Evolutionary conservation across 2,113 vertebrate species (phyloP), one percentile per base, ranked within the genome.

Genomic region (Caranx melampygus): DNA sequence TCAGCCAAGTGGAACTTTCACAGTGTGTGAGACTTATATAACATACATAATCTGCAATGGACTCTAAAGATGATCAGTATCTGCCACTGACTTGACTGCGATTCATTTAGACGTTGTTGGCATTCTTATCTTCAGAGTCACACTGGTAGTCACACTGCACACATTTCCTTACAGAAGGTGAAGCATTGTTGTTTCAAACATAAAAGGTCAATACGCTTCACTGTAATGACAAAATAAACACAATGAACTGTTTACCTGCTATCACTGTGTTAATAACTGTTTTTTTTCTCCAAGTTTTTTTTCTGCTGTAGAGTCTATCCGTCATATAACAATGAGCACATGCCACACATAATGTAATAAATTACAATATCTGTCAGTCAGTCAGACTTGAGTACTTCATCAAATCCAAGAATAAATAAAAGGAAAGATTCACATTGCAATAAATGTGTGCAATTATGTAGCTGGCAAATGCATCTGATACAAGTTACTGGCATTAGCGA

Each of bases 181-280:
- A 18, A 26, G 18, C 2, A 10, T 37, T 61, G 67, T 65, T 81
- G 81, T 84, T 79, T 58, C 49, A 67, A 78, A 69, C 65, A 67
- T 42, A 67, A 90, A 89, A 90, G 76, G 83, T 81, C 83, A 88
- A 70, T 35, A 52, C 51, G 70, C 69, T 73, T 77, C 20, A 77
- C 21, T 60, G 58, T 66, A 45, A 65, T 51, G 26, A 71, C 58
- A 78, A 40, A 69, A 21, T 26, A 65, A 77, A 77, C 16, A 45
- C 40, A 64, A 72, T 74, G 67, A 54, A 37, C 70, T 61, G 52
- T 81, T 78, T 78, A 34, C 61, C 40, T 68, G 40, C 34, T 61
- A 55, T 78, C 60, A 31, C 18, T 37, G 35, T 14, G 59, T 75
- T 60, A 67, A 67, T 16, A 57, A 59, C 34, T 21, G 13, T 47